phyloP scores from a whole-genome alignment of 1,140 invertebrate species.

The Eulimnadia texana region DNA sequence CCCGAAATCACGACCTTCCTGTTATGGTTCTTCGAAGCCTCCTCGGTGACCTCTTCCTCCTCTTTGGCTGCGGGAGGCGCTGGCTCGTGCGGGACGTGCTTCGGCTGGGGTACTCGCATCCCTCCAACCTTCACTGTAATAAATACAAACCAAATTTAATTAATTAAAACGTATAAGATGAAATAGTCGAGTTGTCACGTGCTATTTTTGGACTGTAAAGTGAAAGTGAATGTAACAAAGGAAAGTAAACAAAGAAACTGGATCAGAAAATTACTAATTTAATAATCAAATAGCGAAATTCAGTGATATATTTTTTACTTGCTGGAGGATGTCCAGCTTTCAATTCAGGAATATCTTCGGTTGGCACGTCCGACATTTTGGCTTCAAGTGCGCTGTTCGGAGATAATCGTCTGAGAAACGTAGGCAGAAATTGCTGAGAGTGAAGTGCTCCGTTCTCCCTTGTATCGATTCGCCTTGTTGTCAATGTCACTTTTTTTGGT shows the following conservation, averaged over 20 bases:
- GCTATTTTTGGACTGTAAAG: neutral
- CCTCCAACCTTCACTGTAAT: slow-evolving; percentile 12
- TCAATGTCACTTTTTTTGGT: neutral
- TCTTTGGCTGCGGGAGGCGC: neutral
- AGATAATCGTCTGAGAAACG: neutral
- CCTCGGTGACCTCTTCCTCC: neutral
- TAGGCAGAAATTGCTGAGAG: no score
- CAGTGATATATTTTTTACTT: slow-evolving; percentile 6
- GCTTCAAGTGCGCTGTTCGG: neutral
- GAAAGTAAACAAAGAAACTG: neutral
- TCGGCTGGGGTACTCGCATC: slow-evolving; percentile 8
- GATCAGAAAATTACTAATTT: neutral
- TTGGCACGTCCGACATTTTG: slow-evolving; percentile 5
- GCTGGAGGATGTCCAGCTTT: slow-evolving; percentile 14
- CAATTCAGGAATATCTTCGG: neutral
- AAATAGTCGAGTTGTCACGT: neutral
- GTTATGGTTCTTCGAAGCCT: neutral
- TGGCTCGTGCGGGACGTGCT: slow-evolving; percentile 1
- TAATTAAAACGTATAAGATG: neutral
- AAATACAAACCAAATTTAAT: neutral
- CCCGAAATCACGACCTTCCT: slow-evolving; percentile 14
- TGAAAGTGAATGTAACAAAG: neutral
- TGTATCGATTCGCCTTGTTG: no score
- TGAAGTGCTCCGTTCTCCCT: no score
- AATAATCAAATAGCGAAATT: no score